These are phyloP conservation scores for Odocoileus virginianus DNA, from an alignment of 2,113 vertebrate species.

Conservation along the genomic window DNA sequence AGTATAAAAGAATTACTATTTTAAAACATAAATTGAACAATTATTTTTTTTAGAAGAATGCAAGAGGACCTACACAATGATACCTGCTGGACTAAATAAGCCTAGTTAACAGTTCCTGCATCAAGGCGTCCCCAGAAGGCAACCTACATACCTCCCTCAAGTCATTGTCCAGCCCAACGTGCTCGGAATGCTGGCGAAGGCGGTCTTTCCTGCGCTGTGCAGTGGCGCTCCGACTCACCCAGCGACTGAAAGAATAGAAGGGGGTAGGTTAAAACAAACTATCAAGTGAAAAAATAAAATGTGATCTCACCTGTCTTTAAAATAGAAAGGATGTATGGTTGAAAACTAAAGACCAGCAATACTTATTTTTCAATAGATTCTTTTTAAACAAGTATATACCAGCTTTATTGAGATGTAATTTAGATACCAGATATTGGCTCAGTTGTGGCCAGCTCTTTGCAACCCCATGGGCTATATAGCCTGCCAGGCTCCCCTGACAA, in stretches of 20 bases:
- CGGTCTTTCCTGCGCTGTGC: constrained; percentile 87
- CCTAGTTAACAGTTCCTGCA: background rate
- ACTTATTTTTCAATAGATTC: background rate
- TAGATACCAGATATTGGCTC: background rate
- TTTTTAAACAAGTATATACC: background rate
- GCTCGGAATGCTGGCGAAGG: constrained; percentile 85
- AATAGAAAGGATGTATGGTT: background rate
- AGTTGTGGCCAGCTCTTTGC: background rate
- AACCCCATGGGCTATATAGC: background rate
- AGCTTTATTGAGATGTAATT: background rate
- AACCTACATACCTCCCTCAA: constrained; percentile 86
- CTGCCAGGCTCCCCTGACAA: background rate
- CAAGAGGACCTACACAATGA: background rate
- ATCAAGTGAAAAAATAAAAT: background rate
- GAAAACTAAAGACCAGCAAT: background rate
- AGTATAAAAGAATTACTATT: background rate
- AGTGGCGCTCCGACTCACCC: constrained; percentile 88
- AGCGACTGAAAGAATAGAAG: constrained; percentile 79
- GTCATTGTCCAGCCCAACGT: constrained; percentile 88
- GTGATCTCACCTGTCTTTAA: background rate
- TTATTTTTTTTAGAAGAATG: background rate
- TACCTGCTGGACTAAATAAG: background rate
- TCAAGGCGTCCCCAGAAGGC: rapidly evolving
- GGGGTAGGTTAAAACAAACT: background rate
- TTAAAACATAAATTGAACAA: background rate